Evolutionary conservation across 2,113 vertebrate species (phyloP), one percentile per base, ranked within the genome.

Genomic region (Buteo buteo): DNA sequence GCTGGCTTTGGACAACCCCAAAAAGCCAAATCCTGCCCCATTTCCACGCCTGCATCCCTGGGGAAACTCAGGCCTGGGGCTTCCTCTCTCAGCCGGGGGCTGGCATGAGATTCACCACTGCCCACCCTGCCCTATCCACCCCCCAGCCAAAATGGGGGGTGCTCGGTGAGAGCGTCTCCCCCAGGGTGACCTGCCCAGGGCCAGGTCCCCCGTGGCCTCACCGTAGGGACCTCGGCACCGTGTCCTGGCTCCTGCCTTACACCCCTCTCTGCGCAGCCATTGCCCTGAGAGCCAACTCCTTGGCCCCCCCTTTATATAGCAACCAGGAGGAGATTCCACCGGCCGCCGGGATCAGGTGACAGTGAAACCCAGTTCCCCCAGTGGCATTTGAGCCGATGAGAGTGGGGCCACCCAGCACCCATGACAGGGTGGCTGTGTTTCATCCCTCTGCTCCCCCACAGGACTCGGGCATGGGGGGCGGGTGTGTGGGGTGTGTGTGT

Each of bases 111-210:
- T 28, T 58, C 55, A 15, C 5, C 65, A 16, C 1, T 11, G 25
- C 55, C n/a, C 66, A 16, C 55, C 58, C 50, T 38, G 13, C 26
- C 52, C 55, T 7, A 4, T 6, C 45, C 61, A 0, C 79, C 44
- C 25, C 36, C 64, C 9, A 17, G 40, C 14, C 29, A 5, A 5
- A 66, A 25, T 0, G 0, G 21, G 38, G 28, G 34, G 2, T 5
- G 59, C 64, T 59, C 6, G 2, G 17, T 18, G 74, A 47, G 2
- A 78, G 40, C 13, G 3, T 40, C 32, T 64, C 69, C 32, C 58
- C n/a, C 24, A 6, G 5, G 3, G 32, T 21, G 66, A 52, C 66
- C 45, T 34, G 24, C 55, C 49, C 10, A 0, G 45, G 49, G 18
- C 64, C 4, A 1, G 2, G 28, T 45, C 34, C 52, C 72, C 64